phyloP scores from a whole-genome alignment of 2,888 invertebrate species.

The Epinotia demarniana region DNA sequence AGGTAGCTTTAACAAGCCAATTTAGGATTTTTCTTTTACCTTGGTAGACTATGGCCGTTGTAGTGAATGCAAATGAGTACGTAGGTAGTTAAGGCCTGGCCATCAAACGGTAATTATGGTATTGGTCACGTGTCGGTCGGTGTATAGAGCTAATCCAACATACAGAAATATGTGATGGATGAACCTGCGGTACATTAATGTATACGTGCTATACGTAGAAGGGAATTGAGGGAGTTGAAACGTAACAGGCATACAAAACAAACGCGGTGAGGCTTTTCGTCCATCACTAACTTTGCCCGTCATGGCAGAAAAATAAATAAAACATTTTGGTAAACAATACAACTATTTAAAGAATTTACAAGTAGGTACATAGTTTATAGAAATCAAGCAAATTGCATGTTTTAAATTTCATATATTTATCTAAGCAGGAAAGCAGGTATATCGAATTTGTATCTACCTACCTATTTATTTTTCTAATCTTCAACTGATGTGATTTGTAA shows the following conservation, averaged over 20 bases:
- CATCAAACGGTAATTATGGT: constrained; percentile 12
- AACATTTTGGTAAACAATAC: too few relatives aligned
- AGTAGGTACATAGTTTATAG: too few relatives aligned
- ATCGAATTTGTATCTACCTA: not conserved
- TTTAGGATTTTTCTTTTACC: constrained; percentile 7
- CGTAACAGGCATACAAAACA: not conserved
- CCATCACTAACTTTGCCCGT: too few relatives aligned
- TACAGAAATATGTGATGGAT: not conserved
- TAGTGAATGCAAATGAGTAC: constrained; percentile 7
- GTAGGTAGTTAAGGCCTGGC: not conserved
- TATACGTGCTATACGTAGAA: not conserved
- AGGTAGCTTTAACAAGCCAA: not conserved
- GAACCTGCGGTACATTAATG: not conserved
- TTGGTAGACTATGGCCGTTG: not conserved
- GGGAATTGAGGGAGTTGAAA: not conserved
- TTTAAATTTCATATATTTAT: not conserved
- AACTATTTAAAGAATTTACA: too few relatives aligned
- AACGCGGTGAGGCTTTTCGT: too few relatives aligned
- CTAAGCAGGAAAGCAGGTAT: not conserved
- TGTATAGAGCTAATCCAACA: not conserved
- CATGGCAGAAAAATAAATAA: too few relatives aligned
- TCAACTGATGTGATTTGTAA: too few relatives aligned
- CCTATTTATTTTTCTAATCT: too few relatives aligned
- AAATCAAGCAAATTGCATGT: too few relatives aligned
- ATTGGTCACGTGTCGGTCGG: not conserved